Percentiles rank a stretch among this genome's conserved stretches.
These are phyloP conservation scores for Hydractinia echinata DNA, from an alignment of 30 jellyfish, hydroid and myxozoan genomes.

Conservation along the genomic window DNA sequence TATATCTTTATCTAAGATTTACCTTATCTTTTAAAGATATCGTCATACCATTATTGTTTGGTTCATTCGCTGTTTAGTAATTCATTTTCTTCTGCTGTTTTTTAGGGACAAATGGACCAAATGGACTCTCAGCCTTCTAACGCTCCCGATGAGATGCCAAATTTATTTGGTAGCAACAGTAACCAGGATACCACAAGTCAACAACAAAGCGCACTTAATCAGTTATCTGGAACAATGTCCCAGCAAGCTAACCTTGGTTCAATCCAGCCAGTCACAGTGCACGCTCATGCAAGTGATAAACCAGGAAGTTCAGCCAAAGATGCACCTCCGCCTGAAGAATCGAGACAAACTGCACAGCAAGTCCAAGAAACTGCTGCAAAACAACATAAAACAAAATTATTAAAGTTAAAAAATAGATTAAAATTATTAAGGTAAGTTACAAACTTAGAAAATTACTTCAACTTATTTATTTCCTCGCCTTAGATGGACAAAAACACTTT, in stretches of 20 bases:
- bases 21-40: no score
- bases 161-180: background rate
- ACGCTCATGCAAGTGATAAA: constrained; percentile 90
- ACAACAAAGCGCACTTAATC: constrained; percentile 15
- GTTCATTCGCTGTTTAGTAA: no score
- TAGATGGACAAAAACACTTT: no score
- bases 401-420: constrained; percentile 55
- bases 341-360: constrained; percentile 60
- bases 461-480: no score
- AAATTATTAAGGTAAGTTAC: constrained; percentile 23
- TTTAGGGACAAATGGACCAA: background rate
- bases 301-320: constrained; percentile 44
- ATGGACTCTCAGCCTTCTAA: constrained; percentile 25
- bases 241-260: background rate
- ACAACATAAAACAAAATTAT: constrained; percentile 48
- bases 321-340: constrained; percentile 54
- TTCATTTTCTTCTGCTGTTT: background rate
- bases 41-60: no score
- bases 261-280: constrained; percentile 50
- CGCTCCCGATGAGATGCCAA: constrained; percentile 28
- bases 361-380: constrained; percentile 47
- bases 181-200: background rate
- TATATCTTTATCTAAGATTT: no score
- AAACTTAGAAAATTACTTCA: no score
- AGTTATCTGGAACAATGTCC: constrained; percentile 3